Evolutionary conservation across 2,113 vertebrate species (phyloP).

Genomic region (Anarrhichthys ocellatus): DNA sequence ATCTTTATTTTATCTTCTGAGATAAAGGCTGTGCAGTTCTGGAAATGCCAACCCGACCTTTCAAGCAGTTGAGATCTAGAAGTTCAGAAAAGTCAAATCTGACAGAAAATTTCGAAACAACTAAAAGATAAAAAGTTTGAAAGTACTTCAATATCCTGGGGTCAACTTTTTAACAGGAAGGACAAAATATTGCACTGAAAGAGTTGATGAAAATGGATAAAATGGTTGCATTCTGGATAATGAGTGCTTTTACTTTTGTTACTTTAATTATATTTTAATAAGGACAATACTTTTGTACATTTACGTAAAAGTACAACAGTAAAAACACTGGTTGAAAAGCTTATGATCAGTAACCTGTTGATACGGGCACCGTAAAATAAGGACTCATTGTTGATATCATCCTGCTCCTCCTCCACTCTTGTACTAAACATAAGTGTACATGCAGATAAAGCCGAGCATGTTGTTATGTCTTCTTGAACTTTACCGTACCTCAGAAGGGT

Average conservation of each 20-base stretch:
- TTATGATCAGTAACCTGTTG: too few relatives aligned
- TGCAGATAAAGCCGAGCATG: not conserved
- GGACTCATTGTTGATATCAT: not conserved
- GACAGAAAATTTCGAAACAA: conserved; percentile 16
- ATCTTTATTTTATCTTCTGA: not conserved
- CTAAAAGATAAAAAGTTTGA: not conserved
- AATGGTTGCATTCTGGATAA: not conserved
- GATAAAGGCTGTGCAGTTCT: not conserved
- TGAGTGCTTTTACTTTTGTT: too few relatives aligned
- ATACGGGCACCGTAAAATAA: not conserved
- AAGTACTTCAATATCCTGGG: not conserved
- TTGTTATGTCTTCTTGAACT: not conserved
- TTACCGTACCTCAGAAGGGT: not conserved
- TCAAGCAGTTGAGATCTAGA: not conserved
- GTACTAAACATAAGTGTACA: not conserved
- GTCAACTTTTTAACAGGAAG: not conserved
- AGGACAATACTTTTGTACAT: too few relatives aligned
- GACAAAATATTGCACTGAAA: not conserved
- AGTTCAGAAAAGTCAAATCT: conserved; percentile 25
- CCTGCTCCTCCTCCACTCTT: not conserved
- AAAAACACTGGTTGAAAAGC: too few relatives aligned
- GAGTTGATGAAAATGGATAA: not conserved
- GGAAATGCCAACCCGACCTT: conserved; percentile 44
- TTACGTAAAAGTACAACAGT: too few relatives aligned
- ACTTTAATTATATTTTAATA: too few relatives aligned